A percentile compares a stretch with the other conserved stretches of the same genome.
phyloP scores from a whole-genome alignment of 2,888 invertebrate genomes.

The Cataglyphis livida region DNA sequence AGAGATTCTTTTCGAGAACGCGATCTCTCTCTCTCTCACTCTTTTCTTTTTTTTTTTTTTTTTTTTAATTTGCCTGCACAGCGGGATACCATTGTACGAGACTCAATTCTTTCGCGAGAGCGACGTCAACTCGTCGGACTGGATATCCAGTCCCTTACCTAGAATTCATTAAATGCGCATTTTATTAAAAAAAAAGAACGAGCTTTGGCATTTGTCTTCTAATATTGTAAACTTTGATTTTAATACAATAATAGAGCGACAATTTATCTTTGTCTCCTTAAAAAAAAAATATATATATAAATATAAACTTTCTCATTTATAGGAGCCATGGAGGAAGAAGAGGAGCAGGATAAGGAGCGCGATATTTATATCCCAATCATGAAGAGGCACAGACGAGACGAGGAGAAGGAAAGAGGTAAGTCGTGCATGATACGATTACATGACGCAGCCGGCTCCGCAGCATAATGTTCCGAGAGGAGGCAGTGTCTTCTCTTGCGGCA shows the following conservation, averaged over 20 bases:
- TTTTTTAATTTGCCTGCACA: conserved; percentile 36
- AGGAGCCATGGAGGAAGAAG: not conserved
- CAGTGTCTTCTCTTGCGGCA: conserved; percentile 65
- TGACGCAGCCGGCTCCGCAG: conserved; percentile 64
- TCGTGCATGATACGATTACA: conserved; percentile 76
- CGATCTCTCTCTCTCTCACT: conserved; percentile 11
- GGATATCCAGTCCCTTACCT: not conserved
- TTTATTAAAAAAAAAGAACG: not conserved
- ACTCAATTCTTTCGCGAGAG: conserved; percentile 24
- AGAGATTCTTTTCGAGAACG: conserved; percentile 31
- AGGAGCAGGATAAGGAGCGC: not conserved
- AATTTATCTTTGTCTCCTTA: not conserved
- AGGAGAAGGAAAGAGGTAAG: conserved; percentile 34
- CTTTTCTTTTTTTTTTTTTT: not conserved
- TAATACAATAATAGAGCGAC: not conserved
- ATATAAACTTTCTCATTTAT: not conserved
- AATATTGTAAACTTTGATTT: not conserved
- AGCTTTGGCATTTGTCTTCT: not conserved
- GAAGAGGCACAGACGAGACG: not conserved
- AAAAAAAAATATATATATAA: not conserved
- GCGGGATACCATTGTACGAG: conserved; percentile 23
- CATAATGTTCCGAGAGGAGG: conserved; percentile 69
- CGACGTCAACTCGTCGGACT: not conserved
- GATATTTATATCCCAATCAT: no score
- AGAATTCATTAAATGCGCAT: not conserved